Evolutionary conservation across 1,140 invertebrate genomes (phyloP), one percentile per base, ranked within the genome.

Genomic region (Aplysia californica): DNA sequence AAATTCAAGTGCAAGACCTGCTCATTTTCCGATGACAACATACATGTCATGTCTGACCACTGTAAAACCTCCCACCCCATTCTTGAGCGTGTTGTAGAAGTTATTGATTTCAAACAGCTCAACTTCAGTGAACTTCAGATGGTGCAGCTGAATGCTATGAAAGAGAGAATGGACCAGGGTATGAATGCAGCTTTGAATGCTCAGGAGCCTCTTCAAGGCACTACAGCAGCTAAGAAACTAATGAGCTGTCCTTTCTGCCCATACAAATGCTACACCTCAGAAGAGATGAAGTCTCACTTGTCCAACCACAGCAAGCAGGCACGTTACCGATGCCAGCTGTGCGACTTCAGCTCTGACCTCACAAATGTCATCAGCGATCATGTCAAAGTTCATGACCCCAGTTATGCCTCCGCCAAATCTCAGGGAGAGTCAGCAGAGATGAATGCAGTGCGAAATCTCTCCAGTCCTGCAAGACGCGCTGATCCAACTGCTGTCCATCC

Each of bases 191-290:
- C n/a, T n/a, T n/a, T n/a, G 44, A 50, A 50, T 50, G 44, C 44
- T 50, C 44, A 50, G 44, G 44, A 50, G 44, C 10, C 10, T 15
- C 44, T n/a, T n/a, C 10, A 10, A 50, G 59, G 39, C 23, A 65
- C 33, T 65, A 21, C 50, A 20, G 5, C 21, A 50, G 33, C 39
- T 15, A n/a, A n/a, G 2, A 75, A 75, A 50, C 29, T 31, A 3
- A 41, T 75, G 39, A 35, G 59, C 1, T 75, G 72, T 21, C 72
- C 72, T 1, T 75, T 75, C 61, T 75, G 72, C 50, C 72, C 72
- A 2, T 75, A 65, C 29, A 75, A 65, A 35, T 50, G 59, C 21
- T 18, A 39, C 5, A 18, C 39, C 1, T 59, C 36, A 38, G 59
- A 75, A 5, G 23, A 65, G 18, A 75, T 75, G 72, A 65, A 65